Conservation (phyloP, 1,140 invertebrate genomes). For the Drosophila bipectinata region DNA sequence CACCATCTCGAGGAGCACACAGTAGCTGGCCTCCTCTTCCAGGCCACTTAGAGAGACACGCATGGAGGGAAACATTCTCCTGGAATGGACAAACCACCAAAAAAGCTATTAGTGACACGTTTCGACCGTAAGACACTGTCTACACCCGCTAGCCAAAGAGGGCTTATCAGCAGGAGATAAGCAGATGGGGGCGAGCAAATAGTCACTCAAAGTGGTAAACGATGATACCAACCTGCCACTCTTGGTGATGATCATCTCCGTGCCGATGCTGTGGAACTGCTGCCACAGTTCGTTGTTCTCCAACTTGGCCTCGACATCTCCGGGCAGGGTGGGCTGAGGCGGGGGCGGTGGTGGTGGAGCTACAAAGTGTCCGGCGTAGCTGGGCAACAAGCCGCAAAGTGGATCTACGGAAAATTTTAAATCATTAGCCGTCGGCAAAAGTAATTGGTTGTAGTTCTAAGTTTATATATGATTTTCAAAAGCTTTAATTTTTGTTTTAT, state of each 20-base stretch:
- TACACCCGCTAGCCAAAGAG: neutral
- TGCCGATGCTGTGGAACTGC: slow-evolving; percentile 97
- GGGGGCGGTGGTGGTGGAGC: slow-evolving; percentile 36
- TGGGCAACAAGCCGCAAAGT: slow-evolving; percentile 70
- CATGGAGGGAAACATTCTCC: slow-evolving; percentile 93
- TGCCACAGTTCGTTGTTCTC: slow-evolving; percentile 98
- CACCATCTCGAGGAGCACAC: slow-evolving; percentile 91
- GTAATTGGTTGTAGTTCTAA: neutral
- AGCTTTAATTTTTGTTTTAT: neutral
- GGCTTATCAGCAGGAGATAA: slow-evolving; percentile 60
- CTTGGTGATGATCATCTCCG: slow-evolving; percentile 99
- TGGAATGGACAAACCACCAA: slow-evolving; percentile 84
- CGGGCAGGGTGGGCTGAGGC: slow-evolving; percentile 71
- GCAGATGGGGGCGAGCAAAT: slow-evolving; percentile 22
- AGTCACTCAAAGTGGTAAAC: slow-evolving; percentile 6
- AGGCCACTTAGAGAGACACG: slow-evolving; percentile 89
- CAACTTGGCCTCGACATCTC: slow-evolving; percentile 85
- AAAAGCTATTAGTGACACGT: slow-evolving; percentile 44
- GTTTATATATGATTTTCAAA: neutral
- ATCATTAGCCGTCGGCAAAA: slow-evolving; percentile 57
- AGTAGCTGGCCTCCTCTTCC: slow-evolving; percentile 91
- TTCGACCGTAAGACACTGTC: slow-evolving; percentile 13
- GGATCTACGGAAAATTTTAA: slow-evolving; percentile 64
- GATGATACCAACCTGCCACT: slow-evolving; percentile 91
- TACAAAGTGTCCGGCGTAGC: slow-evolving; percentile 61